A percentile compares a stretch with the other conserved stretches of the same genome.
These are phyloP conservation scores for Bambusicola thoracicus DNA, from an alignment of 2,113 vertebrate species.

Conservation along the genomic window DNA sequence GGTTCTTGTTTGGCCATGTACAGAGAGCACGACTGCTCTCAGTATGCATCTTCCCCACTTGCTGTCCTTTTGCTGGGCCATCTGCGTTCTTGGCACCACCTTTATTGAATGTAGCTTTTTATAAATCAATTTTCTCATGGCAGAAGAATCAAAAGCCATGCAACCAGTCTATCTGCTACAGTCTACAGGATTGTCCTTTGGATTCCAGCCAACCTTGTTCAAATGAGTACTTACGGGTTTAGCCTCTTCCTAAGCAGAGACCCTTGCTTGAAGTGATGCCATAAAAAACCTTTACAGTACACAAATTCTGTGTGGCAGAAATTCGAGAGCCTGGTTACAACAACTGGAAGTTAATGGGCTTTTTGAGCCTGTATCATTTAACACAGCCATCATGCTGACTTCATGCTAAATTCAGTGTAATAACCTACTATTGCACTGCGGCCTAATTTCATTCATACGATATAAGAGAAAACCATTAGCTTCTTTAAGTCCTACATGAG, in stretches of 20 bases:
- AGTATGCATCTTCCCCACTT: rapidly evolving
- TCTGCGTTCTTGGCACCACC: background rate
- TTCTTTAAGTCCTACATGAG: background rate
- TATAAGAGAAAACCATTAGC: background rate
- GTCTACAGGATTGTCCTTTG: background rate
- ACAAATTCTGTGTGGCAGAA: background rate
- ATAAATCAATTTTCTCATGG: rapidly evolving
- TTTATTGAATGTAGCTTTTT: rapidly evolving
- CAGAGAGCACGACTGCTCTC: background rate
- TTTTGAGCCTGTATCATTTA: background rate
- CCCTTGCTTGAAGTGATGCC: rapidly evolving
- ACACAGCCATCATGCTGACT: background rate
- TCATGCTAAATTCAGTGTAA: background rate
- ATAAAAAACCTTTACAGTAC: rapidly evolving
- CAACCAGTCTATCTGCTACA: rapidly evolving
- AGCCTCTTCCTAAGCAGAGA: background rate
- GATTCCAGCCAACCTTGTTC: background rate
- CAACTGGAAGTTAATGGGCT: background rate
- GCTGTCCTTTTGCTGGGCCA: background rate
- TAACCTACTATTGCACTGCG: background rate
- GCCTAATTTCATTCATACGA: background rate
- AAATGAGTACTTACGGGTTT: no score
- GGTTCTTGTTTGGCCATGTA: background rate
- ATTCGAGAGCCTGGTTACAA: background rate
- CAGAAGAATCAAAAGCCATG: background rate